phyloP scores from a whole-genome alignment of 2,888 invertebrate genomes.

The Gnatocerus cornutus region DNA sequence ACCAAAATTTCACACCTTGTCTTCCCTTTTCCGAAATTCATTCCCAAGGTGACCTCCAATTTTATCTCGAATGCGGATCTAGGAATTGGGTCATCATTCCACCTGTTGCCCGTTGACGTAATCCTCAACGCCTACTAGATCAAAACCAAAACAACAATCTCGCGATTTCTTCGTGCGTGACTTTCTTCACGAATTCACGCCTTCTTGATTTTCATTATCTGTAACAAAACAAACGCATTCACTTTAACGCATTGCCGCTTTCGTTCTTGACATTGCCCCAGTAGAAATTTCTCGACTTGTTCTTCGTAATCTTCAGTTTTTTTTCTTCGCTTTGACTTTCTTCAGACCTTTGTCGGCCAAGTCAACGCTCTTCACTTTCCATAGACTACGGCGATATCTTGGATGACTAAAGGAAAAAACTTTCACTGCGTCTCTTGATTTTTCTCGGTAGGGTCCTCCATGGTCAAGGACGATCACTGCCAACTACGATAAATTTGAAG shows the following conservation, averaged over 20 bases:
- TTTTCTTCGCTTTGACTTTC: slow-evolving; percentile 20
- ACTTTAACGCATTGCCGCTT: slow-evolving; percentile 21
- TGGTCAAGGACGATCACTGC: background rate
- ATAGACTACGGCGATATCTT: background rate
- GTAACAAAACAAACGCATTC: slow-evolving; percentile 14
- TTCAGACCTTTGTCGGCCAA: slow-evolving; percentile 31
- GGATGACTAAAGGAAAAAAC: background rate
- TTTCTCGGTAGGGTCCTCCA: background rate
- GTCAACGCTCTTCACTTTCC: slow-evolving; percentile 12
- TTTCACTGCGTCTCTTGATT: background rate
- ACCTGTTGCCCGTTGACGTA: background rate
- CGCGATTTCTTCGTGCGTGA: background rate
- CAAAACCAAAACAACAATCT: background rate
- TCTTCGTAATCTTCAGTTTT: slow-evolving; percentile 6
- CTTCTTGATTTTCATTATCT: background rate
- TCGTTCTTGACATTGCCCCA: slow-evolving; percentile 38
- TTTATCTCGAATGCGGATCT: background rate
- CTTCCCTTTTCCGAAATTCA: background rate
- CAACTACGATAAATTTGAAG: background rate
- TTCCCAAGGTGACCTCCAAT: slow-evolving; percentile 1
- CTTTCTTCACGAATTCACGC: slow-evolving; percentile 11
- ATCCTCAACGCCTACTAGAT: slow-evolving; percentile 2
- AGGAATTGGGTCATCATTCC: background rate
- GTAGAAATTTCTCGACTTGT: slow-evolving; percentile 30
- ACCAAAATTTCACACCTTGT: background rate